A percentile compares a stretch with the other conserved stretches of the same genome.
phyloP scores from a whole-genome alignment of 1,140 invertebrate genomes.

The Globodera ellingtonae region DNA sequence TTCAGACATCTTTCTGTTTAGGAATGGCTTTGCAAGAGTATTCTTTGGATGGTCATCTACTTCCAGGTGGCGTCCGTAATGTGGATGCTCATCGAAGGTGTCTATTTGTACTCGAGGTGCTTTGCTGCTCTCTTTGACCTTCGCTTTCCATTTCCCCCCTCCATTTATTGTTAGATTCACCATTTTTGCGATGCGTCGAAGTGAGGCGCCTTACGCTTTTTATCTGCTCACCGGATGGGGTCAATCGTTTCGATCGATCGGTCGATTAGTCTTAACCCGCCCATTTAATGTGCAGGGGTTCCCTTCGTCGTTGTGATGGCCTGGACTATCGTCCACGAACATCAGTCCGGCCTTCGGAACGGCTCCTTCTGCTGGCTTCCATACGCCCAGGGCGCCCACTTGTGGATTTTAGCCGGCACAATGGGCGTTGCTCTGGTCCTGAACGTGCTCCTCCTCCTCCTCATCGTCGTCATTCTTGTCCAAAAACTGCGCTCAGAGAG shows the following conservation, averaged over 20 bases:
- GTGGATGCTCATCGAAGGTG: constrained; percentile 65
- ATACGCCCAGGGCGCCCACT: constrained; percentile 62
- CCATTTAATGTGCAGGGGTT: constrained; percentile 47
- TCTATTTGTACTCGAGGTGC: constrained; percentile 37
- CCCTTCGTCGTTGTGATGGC: constrained; percentile 60
- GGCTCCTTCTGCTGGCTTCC: constrained; percentile 63
- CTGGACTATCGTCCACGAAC: constrained; percentile 60
- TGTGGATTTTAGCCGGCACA: constrained; percentile 65
- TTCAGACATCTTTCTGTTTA: constrained; percentile 27
- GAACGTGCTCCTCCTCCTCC: constrained; percentile 59
- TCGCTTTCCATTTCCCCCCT: too few relatives aligned
- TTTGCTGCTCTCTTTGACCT: background rate
- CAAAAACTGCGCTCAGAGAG: constrained; percentile 62
- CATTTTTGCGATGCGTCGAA: constrained; percentile 61
- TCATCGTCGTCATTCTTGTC: constrained; percentile 61
- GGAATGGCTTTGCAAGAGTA: constrained; percentile 63
- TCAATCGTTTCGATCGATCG: constrained; percentile 34
- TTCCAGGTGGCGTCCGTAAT: constrained; percentile 65
- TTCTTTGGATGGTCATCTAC: constrained; percentile 64
- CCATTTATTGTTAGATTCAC: constrained; percentile 47
- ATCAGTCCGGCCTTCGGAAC: constrained; percentile 40
- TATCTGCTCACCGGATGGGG: constrained; percentile 62
- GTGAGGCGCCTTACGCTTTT: constrained; percentile 56
- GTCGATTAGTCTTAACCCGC: background rate
- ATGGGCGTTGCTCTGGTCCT: constrained; percentile 57